These are phyloP conservation scores for Pluvialis apricaria DNA, from an alignment of 2,113 vertebrate genomes.

Conservation along the genomic window DNA sequence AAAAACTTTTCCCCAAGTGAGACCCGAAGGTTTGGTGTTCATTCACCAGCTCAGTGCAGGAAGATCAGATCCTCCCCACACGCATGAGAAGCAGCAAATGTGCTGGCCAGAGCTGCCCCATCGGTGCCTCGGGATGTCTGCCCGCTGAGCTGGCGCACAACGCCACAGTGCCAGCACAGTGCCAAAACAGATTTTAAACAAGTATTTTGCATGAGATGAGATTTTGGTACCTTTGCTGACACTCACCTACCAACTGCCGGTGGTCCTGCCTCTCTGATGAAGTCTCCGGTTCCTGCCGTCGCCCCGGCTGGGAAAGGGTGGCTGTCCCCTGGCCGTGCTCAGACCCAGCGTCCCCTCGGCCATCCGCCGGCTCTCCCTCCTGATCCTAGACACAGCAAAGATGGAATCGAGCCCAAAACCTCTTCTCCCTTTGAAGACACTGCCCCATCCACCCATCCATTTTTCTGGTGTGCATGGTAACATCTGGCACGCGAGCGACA, in stretches of 20 bases:
- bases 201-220: background rate
- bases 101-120: background rate
- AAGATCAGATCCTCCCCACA: background rate
- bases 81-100: rapidly evolving
- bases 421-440: background rate
- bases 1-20: background rate
- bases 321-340: background rate
- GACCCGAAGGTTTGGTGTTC: background rate
- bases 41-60: background rate
- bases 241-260: background rate
- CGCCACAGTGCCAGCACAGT: background rate
- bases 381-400: slow-evolving; percentile 9
- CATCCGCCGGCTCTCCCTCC: background rate
- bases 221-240: background rate
- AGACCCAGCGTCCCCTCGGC: background rate
- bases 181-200: background rate
- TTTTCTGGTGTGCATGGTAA: rapidly evolving
- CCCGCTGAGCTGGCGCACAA: background rate
- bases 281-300: rapidly evolving
- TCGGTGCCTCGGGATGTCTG: background rate
- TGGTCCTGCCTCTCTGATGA: background rate
- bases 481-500: background rate
- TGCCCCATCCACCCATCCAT: background rate
- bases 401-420: background rate
- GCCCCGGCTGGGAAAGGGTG: background rate